Evolutionary conservation across 2,888 invertebrate species (phyloP).

Genomic region (Meiosimyza platycephala): DNA sequence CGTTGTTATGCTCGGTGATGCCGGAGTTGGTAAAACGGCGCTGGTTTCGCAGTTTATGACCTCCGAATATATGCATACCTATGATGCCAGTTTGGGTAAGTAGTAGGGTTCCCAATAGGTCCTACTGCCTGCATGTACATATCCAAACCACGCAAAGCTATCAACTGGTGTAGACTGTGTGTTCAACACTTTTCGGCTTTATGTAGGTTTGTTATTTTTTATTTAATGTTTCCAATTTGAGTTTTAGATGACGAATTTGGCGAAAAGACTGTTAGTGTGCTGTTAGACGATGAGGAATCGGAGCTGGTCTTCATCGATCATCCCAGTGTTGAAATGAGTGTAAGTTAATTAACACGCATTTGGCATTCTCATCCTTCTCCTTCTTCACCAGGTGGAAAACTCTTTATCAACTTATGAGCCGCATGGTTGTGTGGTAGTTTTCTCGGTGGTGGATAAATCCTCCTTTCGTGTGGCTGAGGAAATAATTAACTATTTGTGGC

Average conservation of each 20-base stretch:
- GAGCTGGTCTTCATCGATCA: conserved; percentile 92
- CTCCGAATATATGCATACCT: conserved; percentile 94
- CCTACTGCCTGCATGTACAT: background rate
- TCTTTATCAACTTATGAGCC: conserved; percentile 90
- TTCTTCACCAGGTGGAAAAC: conserved; percentile 79
- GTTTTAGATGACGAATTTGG: conserved; percentile 92
- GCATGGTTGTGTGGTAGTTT: conserved; percentile 92
- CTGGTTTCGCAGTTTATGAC: conserved; percentile 94
- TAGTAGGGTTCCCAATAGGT: conserved; percentile 40
- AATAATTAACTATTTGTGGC: conserved; percentile 85
- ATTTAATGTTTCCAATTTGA: conserved; percentile 66
- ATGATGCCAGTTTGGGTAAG: conserved; percentile 90
- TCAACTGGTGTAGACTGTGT: background rate
- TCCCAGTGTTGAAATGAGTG: conserved; percentile 90
- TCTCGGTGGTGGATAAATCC: conserved; percentile 86
- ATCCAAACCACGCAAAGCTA: conserved; percentile 7
- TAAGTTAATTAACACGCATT: conserved; percentile 70
- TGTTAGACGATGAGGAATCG: conserved; percentile 88
- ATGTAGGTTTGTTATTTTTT: conserved; percentile 53
- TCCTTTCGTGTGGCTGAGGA: conserved; percentile 88
- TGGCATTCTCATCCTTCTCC: background rate
- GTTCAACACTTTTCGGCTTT: conserved; percentile 7
- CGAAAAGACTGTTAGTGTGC: conserved; percentile 90
- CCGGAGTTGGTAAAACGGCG: conserved; percentile 91
- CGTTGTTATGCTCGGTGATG: conserved; percentile 85